These are phyloP conservation scores for Athrips mouffetella DNA, from an alignment of 2,888 invertebrate genomes.

Conservation along the genomic window DNA sequence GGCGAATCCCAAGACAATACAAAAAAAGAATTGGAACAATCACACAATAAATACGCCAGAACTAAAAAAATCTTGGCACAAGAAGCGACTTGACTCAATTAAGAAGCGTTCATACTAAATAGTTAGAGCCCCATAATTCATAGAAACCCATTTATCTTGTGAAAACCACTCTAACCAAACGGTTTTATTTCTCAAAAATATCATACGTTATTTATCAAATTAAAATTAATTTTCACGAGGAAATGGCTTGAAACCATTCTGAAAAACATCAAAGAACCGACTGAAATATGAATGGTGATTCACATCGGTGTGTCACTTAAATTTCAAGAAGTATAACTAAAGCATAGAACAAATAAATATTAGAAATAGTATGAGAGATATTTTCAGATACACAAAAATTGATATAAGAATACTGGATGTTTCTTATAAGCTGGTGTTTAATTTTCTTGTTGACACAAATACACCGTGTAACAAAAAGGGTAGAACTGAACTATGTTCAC, in stretches of 20 bases:
- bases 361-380: background rate
- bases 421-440: too few relatives aligned
- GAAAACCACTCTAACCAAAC: slow-evolving; percentile 30
- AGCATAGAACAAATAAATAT: background rate
- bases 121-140: slow-evolving; percentile 42
- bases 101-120: background rate
- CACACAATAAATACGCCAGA: background rate
- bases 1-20: too few relatives aligned
- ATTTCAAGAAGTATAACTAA: slow-evolving; percentile 14
- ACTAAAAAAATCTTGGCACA: background rate
- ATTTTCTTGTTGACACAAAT: too few relatives aligned
- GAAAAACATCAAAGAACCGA: slow-evolving; percentile 49
- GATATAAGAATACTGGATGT: too few relatives aligned
- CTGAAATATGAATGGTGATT: slow-evolving; percentile 40
- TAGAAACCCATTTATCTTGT: slow-evolving; percentile 34
- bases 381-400: background rate
- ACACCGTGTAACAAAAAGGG: too few relatives aligned
- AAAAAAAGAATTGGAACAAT: background rate
- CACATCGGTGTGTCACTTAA: slow-evolving; percentile 41
- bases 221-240: slow-evolving; percentile 19
- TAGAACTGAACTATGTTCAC: too few relatives aligned
- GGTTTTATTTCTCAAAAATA: slow-evolving; percentile 23
- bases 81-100: background rate
- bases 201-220: slow-evolving; percentile 16
- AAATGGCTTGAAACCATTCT: slow-evolving; percentile 25